Conservation (phyloP, 1,140 invertebrate species). For the Lepidurus packardi region DNA sequence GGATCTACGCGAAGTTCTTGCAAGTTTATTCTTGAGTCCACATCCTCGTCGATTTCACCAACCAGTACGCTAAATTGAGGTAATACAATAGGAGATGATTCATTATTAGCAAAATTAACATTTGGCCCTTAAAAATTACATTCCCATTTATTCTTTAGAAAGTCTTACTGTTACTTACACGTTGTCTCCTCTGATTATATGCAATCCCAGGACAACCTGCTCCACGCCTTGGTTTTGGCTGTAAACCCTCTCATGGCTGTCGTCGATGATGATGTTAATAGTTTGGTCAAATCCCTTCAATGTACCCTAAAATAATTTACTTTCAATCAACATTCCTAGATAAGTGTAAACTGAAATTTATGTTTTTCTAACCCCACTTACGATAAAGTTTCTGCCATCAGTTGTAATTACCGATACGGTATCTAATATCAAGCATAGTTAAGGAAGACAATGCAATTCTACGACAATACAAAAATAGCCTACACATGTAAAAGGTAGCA, state of each 20-base stretch:
- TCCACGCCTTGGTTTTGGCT: conserved; percentile 85
- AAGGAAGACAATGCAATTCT: conserved; percentile 43
- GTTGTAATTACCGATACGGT: conserved; percentile 90
- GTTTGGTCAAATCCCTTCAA: conserved; percentile 95
- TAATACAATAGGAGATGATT: conserved; percentile 14
- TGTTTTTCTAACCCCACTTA: conserved; percentile 50
- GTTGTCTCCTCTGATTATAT: conserved; percentile 97
- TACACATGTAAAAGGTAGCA: neutral
- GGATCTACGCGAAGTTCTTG: conserved; percentile 31
- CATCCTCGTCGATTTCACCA: conserved; percentile 34
- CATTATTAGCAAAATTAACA: too few relatives aligned
- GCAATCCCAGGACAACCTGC: conserved; percentile 91
- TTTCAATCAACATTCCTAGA: conserved; percentile 31
- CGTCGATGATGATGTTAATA: conserved; percentile 94
- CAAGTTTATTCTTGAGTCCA: conserved; percentile 33
- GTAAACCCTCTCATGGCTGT: conserved; percentile 95
- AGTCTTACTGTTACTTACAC: conserved; percentile 74
- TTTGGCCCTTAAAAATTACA: neutral
- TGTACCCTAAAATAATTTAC: conserved; percentile 59
- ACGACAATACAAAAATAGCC: conserved; percentile 10
- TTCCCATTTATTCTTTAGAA: neutral
- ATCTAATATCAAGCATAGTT: conserved; percentile 50
- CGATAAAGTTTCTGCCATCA: conserved; percentile 91
- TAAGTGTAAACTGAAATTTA: conserved; percentile 34
- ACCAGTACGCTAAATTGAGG: conserved; percentile 31